Evolutionary conservation across 1,140 invertebrate genomes (phyloP), one percentile per base, ranked within the genome.

Genomic region (Caerostris darwini): DNA sequence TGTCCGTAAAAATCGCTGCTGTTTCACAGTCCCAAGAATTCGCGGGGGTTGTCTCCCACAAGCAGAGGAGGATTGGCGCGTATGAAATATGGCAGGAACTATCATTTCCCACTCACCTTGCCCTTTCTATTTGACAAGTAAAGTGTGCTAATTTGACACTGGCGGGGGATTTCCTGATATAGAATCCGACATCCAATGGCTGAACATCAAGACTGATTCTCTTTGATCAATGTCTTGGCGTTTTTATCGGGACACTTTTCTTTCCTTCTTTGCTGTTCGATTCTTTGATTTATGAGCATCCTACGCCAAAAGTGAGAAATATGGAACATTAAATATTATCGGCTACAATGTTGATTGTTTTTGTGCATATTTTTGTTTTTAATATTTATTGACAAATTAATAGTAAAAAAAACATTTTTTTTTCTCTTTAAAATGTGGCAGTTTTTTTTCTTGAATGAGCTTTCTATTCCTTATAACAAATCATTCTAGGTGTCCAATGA

Each of bases 101-200:
- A 71, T 71, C 69, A 71, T 71, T 71, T 71, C 50, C 69, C 69
- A 34, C 69, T 71, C 69, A 71, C 69, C 69, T 71, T 71, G 69
- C 8, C 19, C 50, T 8, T 17, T n/a, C 69, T 71, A 71, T 71
- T 19, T 19, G 69, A 71, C 69, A 71, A 71, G 69, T 71, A 71
- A 71, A 71, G 34, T 71, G 69, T 19, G 34, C 69, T 71, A 71
- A 71, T 71, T 71, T 71, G 69, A 71, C 69, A 71, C 50, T 71
- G 34, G 50, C 34, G 10, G 19, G 69, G 34, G 61, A 34, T 71
- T 71, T 71, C 34, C 69, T 50, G 7, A 10, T 71, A 71, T 71
- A 34, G 34, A 71, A 71, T 71, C 3, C 19, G 69, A 50, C 69
- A 71, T 64, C 12, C 12, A 34, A 71, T 34, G 69, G 69, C 12